Percentiles rank a stretch among this genome's conserved stretches.
Evolutionary conservation across 2,113 vertebrate species (phyloP).

Genomic region (Xiphophorus couchianus): DNA sequence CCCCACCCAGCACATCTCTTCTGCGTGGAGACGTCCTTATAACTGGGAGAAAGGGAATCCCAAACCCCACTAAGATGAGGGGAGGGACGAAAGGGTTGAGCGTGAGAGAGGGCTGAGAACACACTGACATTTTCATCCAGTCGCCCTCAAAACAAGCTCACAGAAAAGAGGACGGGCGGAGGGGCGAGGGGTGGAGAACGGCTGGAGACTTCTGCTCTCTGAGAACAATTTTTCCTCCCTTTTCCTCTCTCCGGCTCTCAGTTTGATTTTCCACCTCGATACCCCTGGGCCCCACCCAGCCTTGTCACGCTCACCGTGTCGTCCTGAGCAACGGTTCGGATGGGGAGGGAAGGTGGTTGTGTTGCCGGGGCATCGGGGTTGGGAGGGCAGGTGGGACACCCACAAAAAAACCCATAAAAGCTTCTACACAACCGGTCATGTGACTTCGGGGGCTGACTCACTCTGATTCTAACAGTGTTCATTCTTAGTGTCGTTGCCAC

Average conservation of each 20-base stretch:
- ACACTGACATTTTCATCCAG: slow-evolving; percentile 57
- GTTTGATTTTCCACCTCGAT: slow-evolving; percentile 6
- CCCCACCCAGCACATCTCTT: slow-evolving; percentile 69
- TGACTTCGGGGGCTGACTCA: slow-evolving; percentile 59
- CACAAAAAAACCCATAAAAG: slow-evolving; percentile 13
- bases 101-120: slow-evolving; percentile 48
- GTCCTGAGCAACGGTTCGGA: slow-evolving; percentile 12
- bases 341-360: too few species aligned
- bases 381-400: not conserved
- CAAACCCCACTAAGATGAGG: not conserved
- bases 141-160: slow-evolving; percentile 17
- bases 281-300: slow-evolving; percentile 1
- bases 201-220: slow-evolving; percentile 51
- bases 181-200: slow-evolving; percentile 63
- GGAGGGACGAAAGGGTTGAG: slow-evolving; percentile 18
- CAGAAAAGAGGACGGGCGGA: slow-evolving; percentile 42
- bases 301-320: slow-evolving; percentile 27
- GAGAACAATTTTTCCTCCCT: slow-evolving; percentile 51
- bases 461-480: slow-evolving; percentile 68
- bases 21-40: slow-evolving; percentile 82
- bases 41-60: slow-evolving; percentile 41
- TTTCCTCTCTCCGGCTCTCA: slow-evolving; percentile 33
- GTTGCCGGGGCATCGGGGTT: not conserved
- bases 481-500: slow-evolving; percentile 44
- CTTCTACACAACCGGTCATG: slow-evolving; percentile 57